phyloP scores from a whole-genome alignment of 2,888 invertebrate species.

The Dusona sp. region DNA sequence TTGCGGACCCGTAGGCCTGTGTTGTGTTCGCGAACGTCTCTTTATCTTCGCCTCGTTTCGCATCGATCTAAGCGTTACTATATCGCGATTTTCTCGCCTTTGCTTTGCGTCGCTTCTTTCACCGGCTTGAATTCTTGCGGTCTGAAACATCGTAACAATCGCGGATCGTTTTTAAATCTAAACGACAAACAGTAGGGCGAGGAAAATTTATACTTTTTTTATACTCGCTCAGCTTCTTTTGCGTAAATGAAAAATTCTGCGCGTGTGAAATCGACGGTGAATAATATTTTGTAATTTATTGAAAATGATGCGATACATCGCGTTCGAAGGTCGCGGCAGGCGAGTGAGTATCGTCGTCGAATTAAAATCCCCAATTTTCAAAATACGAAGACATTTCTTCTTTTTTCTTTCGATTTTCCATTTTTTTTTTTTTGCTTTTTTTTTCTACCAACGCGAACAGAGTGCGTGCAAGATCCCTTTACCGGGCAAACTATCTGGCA shows the following conservation, averaged over 20 bases:
- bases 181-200: neutral
- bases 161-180: neutral
- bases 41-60: slow-evolving; percentile 15
- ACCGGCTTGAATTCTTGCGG: slow-evolving; percentile 25
- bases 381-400: slow-evolving; percentile 9
- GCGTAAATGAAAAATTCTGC: neutral
- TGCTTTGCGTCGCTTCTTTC: slow-evolving; percentile 20
- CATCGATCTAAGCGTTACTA: slow-evolving; percentile 42
- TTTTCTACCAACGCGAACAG: slow-evolving; percentile 51
- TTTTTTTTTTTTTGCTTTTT: slow-evolving; percentile 43
- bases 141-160: slow-evolving; percentile 18
- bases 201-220: neutral
- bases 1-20: neutral
- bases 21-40: slow-evolving; percentile 36
- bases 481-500: slow-evolving; percentile 72
- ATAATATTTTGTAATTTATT: neutral
- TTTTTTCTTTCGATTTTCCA: slow-evolving; percentile 22
- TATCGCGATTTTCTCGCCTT: slow-evolving; percentile 9
- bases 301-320: slow-evolving; percentile 67
- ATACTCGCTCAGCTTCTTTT: neutral
- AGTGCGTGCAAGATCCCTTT: slow-evolving; percentile 52
- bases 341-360: slow-evolving; percentile 63
- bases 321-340: slow-evolving; percentile 54
- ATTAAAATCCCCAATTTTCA: slow-evolving; percentile 46
- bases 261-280: neutral